phyloP scores from a whole-genome alignment of 2,797 vertebrate genomes.

The Tapirus indicus region DNA sequence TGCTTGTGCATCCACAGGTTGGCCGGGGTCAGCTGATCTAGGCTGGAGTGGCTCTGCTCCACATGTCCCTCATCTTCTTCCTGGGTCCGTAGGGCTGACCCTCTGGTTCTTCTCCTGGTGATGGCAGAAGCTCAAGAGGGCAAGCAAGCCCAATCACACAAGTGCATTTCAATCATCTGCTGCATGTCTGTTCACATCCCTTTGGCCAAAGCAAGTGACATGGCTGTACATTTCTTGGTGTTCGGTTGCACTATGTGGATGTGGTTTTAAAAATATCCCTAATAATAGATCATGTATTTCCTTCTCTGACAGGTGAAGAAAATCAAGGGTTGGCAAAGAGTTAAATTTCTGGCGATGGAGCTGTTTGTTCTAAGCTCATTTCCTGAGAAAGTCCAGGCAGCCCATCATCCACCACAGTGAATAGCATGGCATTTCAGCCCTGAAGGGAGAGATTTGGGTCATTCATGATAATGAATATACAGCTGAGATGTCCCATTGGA shows the following conservation, averaged over 20 bases:
- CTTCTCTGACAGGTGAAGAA: constrained; percentile 15
- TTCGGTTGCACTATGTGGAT: not conserved
- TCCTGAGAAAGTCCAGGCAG: not conserved
- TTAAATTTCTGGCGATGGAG: not conserved
- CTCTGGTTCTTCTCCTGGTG: not conserved
- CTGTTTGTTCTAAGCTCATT: not conserved
- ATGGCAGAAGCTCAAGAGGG: not conserved
- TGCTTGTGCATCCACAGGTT: not conserved
- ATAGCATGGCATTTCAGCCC: not conserved
- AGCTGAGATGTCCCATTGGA: not conserved
- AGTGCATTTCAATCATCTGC: not conserved
- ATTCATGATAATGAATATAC: not conserved
- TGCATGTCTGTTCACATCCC: not conserved
- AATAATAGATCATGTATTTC: not conserved
- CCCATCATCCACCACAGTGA: not conserved
- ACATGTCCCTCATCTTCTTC: no score
- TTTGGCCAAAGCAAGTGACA: not conserved
- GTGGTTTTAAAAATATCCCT: not conserved
- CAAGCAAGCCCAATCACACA: not conserved
- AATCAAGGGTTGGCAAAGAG: not conserved
- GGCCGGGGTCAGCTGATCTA: not conserved
- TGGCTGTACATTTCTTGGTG: not conserved
- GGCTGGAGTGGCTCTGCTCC: not conserved
- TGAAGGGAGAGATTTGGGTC: not conserved
- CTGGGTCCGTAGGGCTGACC: not conserved